These are phyloP conservation scores for Tromatobia lineatoria DNA, from an alignment of 2,888 invertebrate genomes.

Conservation along the genomic window DNA sequence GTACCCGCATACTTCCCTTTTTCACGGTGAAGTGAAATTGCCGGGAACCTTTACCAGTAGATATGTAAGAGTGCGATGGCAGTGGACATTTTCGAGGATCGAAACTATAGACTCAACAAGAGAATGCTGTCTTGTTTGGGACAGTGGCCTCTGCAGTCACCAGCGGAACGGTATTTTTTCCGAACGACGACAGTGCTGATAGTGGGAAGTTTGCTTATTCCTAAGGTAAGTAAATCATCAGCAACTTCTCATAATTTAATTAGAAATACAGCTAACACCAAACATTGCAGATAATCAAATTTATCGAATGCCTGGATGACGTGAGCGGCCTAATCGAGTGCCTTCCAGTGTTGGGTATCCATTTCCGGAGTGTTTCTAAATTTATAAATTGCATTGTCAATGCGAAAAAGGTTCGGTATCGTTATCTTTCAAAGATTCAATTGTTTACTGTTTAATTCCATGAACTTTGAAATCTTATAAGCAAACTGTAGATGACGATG, in stretches of 20 bases:
- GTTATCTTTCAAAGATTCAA: background rate
- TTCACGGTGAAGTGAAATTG: background rate
- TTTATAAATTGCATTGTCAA: slow-evolving; percentile 52
- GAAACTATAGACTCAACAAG: slow-evolving; percentile 40
- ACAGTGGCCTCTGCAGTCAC: slow-evolving; percentile 50
- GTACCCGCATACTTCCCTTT: too few relatives aligned
- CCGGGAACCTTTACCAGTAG: background rate
- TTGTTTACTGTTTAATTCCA: background rate
- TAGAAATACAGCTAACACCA: background rate
- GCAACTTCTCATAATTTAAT: background rate
- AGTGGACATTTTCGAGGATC: slow-evolving; percentile 49
- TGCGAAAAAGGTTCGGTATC: slow-evolving; percentile 37
- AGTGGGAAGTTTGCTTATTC: slow-evolving; percentile 45
- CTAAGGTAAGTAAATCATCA: slow-evolving; percentile 34
- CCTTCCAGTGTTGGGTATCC: slow-evolving; percentile 49
- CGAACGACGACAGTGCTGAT: slow-evolving; percentile 24
- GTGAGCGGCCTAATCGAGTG: slow-evolving; percentile 46
- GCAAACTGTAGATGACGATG: slow-evolving; percentile 33
- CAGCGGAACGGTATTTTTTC: slow-evolving; percentile 20
- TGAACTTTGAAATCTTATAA: background rate
- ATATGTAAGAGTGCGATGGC: slow-evolving; percentile 15
- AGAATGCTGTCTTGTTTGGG: slow-evolving; percentile 28
- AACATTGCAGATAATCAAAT: slow-evolving; percentile 48
- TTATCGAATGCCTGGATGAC: slow-evolving; percentile 33
- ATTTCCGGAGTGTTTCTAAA: slow-evolving; percentile 34